These are phyloP conservation scores for Telmatochromis brichardi DNA, from an alignment of 2,113 vertebrate genomes.

Conservation along the genomic window DNA sequence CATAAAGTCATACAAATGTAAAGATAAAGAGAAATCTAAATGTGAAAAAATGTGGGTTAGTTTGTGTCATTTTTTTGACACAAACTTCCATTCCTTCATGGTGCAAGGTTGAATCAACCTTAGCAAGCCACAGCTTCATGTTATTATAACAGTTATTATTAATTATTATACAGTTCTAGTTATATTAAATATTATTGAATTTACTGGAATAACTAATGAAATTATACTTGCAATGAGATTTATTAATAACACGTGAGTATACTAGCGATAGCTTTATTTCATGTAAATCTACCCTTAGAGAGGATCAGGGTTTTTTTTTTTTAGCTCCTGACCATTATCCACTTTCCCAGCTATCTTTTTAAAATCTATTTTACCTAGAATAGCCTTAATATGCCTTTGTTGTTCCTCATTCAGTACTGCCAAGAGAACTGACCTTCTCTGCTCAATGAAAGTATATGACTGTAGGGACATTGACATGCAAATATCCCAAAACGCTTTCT, in stretches of 20 bases:
- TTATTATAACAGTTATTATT: not conserved
- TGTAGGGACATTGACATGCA: not conserved
- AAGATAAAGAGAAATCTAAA: not conserved
- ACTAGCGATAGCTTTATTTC: not conserved
- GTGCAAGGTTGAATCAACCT: not conserved
- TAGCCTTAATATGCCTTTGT: not conserved
- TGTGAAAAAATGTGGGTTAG: not conserved
- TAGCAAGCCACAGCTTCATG: not conserved
- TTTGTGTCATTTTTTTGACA: not conserved
- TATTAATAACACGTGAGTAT: not conserved
- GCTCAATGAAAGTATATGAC: not conserved
- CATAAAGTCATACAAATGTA: not conserved
- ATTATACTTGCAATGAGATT: not conserved
- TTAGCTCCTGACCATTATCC: not conserved
- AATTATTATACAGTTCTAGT: not conserved
- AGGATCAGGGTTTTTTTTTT: accelerated
- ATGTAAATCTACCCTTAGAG: not conserved
- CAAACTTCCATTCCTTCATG: not conserved
- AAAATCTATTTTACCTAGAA: not conserved
- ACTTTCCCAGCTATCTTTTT: not conserved
- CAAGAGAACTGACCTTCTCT: not conserved
- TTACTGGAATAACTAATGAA: not conserved
- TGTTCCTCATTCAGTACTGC: not conserved
- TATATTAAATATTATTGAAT: not conserved
- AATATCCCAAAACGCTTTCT: not conserved